Evolutionary conservation across 2,113 vertebrate species (phyloP), one percentile per base, ranked within the genome.

Genomic region (Aix galericulata): DNA sequence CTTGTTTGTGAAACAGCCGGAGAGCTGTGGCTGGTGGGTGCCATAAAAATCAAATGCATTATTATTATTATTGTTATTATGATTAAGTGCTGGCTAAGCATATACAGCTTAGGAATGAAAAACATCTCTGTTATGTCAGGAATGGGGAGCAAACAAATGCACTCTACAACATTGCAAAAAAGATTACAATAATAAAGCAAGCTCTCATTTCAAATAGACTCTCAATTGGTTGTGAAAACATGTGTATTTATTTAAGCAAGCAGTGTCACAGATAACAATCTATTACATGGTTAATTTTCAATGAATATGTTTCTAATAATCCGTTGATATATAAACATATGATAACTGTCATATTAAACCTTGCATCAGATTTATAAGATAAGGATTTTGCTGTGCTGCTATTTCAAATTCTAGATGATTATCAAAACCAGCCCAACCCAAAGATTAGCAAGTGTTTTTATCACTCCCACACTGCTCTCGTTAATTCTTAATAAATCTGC

Each of bases 401-500:
- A n/a, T 55, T 88, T 83, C 76, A 5, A 8, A 17, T 50, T 75
- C 52, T 40, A 12, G 60, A 88, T 73, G 88, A 55, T 78, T 82
- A 95, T 97, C 92, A 59, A 80, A 90, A 85, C 38, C 94, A 89
- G 86, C 56, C 76, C 75, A 64, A 62, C 76, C 74, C 6, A 1
- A 58, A 88, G 87, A 75, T 91, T 75, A 89, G 22, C 9, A 5
- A 91, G 75, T 44, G 63, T 11, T 90, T 96, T 95, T 83, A 64
- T 88, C 86, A 44, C 84, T 86, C 91, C 92, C 87, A n/a, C 74
- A 3, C 52, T 74, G 48, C 76, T 44, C 68, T 89, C 1, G 5
- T 78, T 95, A 91, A 95, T 89, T 82, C 74, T 52, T 86, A 82
- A 94, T 85, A 86, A 94, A 96, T 86, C 96, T 97, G 96, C 78